Base-by-base conservation (phyloP, 2,797 vertebrate genomes). In the Coranthus polyacanthus region DNA sequence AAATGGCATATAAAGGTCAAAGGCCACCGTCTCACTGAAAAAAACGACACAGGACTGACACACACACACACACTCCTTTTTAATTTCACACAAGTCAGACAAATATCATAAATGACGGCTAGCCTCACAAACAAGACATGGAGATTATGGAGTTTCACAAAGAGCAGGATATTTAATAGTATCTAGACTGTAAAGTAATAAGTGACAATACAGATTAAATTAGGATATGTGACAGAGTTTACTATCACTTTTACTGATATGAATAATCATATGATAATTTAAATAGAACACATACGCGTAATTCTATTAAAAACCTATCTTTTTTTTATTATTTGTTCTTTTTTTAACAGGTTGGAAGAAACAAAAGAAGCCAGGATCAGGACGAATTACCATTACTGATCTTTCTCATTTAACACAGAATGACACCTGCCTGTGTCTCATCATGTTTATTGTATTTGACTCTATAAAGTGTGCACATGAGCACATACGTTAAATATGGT, bases 381-480 rank as follows among this genome's bases (percentile, higher is more conserved):
- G 78, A 78, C 20, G 66, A 68, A 87, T 79, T 68, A 78, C 81
- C 46, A 75, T 75, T 81, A 67, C 68, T 60, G 61, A 71, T 46
- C 75, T 82, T 86, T 84, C 77, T 53, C 73, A 68, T 68, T 62
- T 72, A 72, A 86, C 73, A 64, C 44, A 84, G 46, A 81, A 74
- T 83, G 88, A 86, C 90, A 92, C 88, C 85, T 87, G 85, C 69
- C 68, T 86, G 73, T 81, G 73, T 81, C 61, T 49, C 51, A 46
- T 68, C 17, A n/a, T 24, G 54, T 18, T 68, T 55, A 68, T 54
- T 58, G 56, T 26, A 53, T 79, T 52, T 72, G 64, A 77, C 53
- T 37, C 45, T 44, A 54, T 43, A 34, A 22, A 6, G 32, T 62
- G 52, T 59, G 63, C 62, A 72, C 46, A 29, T 65, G 65, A 49